Evolutionary conservation across 1,140 invertebrate genomes (phyloP).

Genomic region (Prorops nasuta): DNA sequence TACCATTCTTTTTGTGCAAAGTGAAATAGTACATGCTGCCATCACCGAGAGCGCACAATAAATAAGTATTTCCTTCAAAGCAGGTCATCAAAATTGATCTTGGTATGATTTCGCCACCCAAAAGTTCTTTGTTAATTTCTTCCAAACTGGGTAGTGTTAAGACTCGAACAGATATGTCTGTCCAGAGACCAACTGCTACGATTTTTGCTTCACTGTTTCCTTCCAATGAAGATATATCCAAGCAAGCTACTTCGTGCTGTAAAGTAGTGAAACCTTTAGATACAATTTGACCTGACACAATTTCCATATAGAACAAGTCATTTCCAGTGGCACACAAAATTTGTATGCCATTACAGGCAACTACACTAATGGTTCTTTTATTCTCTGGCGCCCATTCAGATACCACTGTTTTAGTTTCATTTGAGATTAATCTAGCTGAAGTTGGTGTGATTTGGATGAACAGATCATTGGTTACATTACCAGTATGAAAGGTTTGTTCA

Average conservation of each 20-base stretch:
- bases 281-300: constrained; percentile 66
- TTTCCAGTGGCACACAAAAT: constrained; percentile 87
- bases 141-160: constrained; percentile 76
- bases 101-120: constrained; percentile 94
- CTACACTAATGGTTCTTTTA: constrained; percentile 81
- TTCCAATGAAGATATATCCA: constrained; percentile 87
- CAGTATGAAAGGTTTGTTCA: constrained; percentile 90
- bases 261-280: constrained; percentile 69
- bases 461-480: constrained; percentile 83
- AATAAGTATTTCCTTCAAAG: constrained; percentile 89
- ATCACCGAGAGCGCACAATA: constrained; percentile 92
- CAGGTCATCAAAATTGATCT: constrained; percentile 91
- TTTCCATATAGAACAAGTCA: constrained; percentile 86
- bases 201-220: constrained; percentile 66
- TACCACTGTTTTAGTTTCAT: constrained; percentile 66
- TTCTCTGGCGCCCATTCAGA: constrained; percentile 78
- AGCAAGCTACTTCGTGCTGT: constrained; percentile 92
- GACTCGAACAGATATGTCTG: constrained; percentile 90
- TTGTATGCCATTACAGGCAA: constrained; percentile 81
- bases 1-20: constrained; percentile 71
- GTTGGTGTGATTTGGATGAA: constrained; percentile 79
- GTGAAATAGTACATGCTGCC: constrained; percentile 97
- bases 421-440: constrained; percentile 68
- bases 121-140: constrained; percentile 79
- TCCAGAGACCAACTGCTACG: constrained; percentile 94